These are phyloP conservation scores for Brachionus rubens DNA, from an alignment of 1,140 invertebrate genomes.

Conservation along the genomic window DNA sequence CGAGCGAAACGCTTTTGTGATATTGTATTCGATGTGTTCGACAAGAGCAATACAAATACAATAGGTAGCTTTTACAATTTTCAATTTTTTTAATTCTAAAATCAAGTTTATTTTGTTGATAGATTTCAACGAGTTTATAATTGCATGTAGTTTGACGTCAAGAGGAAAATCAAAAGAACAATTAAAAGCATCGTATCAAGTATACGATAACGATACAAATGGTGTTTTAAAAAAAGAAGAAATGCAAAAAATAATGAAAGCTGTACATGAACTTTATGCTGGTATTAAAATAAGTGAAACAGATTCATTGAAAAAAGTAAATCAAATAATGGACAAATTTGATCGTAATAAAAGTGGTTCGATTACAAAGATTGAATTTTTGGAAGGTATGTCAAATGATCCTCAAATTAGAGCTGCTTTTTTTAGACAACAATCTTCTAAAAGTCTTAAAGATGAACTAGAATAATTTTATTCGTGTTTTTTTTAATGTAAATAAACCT, in stretches of 20 bases:
- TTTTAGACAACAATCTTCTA: conserved; percentile 11
- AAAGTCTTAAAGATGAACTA: background rate
- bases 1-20: conserved; percentile 18
- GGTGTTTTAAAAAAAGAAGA: conserved; percentile 33
- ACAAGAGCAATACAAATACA: background rate
- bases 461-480: background rate
- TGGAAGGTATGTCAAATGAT: conserved; percentile 9
- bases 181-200: background rate
- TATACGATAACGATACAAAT: background rate
- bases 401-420: conserved; percentile 5
- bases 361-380: conserved; percentile 3
- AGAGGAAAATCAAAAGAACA: conserved; percentile 15
- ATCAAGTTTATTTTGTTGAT: background rate
- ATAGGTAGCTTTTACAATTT: background rate
- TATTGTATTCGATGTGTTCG: conserved; percentile 17
- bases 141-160: conserved; percentile 39
- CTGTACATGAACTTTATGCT: conserved; percentile 20
- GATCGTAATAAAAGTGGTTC: background rate
- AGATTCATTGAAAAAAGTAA: background rate
- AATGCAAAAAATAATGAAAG: conserved; percentile 32
- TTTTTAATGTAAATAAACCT: background rate
- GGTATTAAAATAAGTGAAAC: background rate
- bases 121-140: conserved; percentile 41
- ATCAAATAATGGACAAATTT: background rate
- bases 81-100: background rate